Conservation (phyloP, 2,113 vertebrate genomes). For the Alouatta palliata region DNA sequence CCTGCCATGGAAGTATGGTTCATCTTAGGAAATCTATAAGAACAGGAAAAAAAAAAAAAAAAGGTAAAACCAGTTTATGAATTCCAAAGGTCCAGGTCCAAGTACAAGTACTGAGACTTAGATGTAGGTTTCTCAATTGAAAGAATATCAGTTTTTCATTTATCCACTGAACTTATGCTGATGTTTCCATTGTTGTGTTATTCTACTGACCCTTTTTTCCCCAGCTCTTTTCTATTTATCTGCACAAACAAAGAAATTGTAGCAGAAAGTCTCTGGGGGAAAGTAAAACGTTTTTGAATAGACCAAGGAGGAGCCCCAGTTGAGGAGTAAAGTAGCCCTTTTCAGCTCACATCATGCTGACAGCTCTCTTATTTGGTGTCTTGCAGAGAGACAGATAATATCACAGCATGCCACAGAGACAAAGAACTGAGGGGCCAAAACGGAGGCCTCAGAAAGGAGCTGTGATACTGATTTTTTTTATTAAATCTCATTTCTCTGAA, state of each 20-base stretch:
- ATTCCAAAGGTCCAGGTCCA: neutral
- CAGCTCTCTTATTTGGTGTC: constrained; percentile 73
- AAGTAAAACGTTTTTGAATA: constrained; percentile 61
- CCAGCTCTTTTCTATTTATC: neutral
- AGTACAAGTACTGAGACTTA: neutral
- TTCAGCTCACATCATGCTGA: constrained; percentile 68
- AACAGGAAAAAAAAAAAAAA: neutral
- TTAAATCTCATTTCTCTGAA: constrained; percentile 60
- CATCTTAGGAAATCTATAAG: neutral
- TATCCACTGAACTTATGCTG: neutral
- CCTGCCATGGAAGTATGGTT: neutral
- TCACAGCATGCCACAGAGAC: constrained; percentile 71
- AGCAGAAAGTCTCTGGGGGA: constrained; percentile 22
- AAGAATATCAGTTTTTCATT: neutral
- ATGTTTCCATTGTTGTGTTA: neutral
- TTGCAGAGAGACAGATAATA: constrained; percentile 75
- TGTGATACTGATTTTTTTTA: constrained; percentile 66
- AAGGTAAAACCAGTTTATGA: neutral
- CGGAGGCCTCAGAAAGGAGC: constrained; percentile 29
- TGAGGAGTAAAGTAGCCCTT: constrained; percentile 67
- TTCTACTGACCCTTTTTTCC: neutral
- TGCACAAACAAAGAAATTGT: constrained; percentile 52
- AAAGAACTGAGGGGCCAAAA: constrained; percentile 68
- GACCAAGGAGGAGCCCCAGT: constrained; percentile 16
- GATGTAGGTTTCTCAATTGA: neutral